Percentiles rank a stretch among this genome's conserved stretches.
Evolutionary conservation across 23 tunicate species (phyloP).

Genomic region (Botrylloides violaceus): DNA sequence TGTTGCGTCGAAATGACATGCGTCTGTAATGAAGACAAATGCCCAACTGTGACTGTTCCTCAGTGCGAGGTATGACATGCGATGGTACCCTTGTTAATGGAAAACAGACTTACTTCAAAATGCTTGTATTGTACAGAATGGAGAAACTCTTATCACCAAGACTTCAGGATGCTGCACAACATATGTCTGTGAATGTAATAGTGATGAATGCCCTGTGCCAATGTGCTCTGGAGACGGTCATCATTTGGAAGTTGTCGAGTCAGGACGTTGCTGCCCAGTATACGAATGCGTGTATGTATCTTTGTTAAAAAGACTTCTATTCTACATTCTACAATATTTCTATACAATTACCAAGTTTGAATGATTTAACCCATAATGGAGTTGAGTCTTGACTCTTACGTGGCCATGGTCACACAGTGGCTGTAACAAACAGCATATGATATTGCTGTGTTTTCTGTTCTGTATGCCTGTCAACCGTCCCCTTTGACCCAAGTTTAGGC

Average conservation of each 20-base stretch:
- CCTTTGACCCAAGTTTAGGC: too few species aligned
- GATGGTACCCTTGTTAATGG: background rate
- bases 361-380: too few species aligned
- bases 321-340: too few species aligned
- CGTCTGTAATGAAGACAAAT: slow-evolving; percentile 50
- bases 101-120: background rate
- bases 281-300: slow-evolving; percentile 80
- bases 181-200: slow-evolving; percentile 65
- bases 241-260: slow-evolving; percentile 28
- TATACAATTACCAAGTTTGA: too few species aligned
- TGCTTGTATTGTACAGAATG: slow-evolving; percentile 31
- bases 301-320: too few species aligned
- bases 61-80: slow-evolving; percentile 46
- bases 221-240: slow-evolving; percentile 47
- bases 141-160: slow-evolving; percentile 47
- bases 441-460: too few species aligned
- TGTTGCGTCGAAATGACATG: slow-evolving; percentile 82
- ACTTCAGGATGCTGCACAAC: slow-evolving; percentile 60
- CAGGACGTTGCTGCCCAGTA: slow-evolving; percentile 67
- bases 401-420: too few species aligned
- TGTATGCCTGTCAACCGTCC: too few species aligned
- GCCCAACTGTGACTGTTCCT: slow-evolving; percentile 35
- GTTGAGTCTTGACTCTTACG: too few species aligned
- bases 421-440: too few species aligned
- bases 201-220: slow-evolving; percentile 71